These are phyloP conservation scores for Pyrgilauda ruficollis DNA, from an alignment of 2,113 vertebrate species.

Conservation along the genomic window DNA sequence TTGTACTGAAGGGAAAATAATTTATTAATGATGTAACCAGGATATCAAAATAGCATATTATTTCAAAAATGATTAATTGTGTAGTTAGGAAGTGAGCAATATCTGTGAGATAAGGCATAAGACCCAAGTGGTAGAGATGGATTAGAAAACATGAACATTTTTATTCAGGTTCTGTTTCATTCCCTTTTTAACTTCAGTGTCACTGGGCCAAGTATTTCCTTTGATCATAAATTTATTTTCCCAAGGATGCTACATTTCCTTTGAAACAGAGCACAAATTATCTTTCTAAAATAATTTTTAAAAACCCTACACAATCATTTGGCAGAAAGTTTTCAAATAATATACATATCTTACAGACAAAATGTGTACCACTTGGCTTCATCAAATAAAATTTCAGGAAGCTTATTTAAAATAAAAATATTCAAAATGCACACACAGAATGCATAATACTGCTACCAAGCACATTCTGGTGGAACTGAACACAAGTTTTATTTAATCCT, in stretches of 20 bases:
- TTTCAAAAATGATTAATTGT: not conserved
- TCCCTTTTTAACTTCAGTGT: not conserved
- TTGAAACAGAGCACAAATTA: conserved; percentile 29
- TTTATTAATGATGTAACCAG: not conserved
- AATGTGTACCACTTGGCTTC: not conserved
- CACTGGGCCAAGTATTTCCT: conserved; percentile 10
- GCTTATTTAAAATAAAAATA: conserved; percentile 36
- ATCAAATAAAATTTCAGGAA: conserved; percentile 29
- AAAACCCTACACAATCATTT: not conserved
- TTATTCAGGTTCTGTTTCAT: not conserved
- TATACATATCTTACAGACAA: not conserved
- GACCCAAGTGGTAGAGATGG: not conserved
- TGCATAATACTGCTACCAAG: conserved; percentile 38
- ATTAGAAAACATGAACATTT: not conserved
- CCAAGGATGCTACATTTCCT: conserved; percentile 32
- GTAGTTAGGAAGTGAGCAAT: not conserved
- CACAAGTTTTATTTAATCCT: not conserved
- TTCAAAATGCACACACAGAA: not conserved
- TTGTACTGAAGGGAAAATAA: not conserved
- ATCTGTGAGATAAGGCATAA: not conserved
- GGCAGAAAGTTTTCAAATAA: conserved; percentile 18
- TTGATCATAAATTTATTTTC: conserved; percentile 43
- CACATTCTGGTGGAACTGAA: conserved; percentile 35
- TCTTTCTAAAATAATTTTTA: not conserved
- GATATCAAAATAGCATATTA: not conserved